Evolutionary conservation across 2,797 vertebrate genomes (phyloP).

Genomic region (Crenichthys baileyi): DNA sequence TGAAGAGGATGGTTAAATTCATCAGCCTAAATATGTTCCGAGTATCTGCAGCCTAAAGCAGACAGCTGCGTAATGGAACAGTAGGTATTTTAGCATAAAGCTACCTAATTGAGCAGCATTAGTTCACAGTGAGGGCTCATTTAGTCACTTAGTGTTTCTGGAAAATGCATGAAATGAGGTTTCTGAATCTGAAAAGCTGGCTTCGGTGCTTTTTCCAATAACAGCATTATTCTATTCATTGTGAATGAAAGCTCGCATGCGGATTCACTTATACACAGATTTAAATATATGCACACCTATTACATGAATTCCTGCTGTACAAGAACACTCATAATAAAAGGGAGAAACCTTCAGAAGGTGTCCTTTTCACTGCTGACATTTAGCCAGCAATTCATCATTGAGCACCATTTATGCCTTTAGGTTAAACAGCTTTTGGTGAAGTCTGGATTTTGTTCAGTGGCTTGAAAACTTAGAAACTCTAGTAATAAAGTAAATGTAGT

Average conservation of each 20-base stretch:
- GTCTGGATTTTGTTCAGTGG: slow-evolving; percentile 9
- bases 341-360: slow-evolving; percentile 26
- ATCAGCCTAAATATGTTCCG: slow-evolving; percentile 63
- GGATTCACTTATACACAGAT: not conserved
- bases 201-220: slow-evolving; percentile 42
- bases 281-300: not conserved
- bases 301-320: slow-evolving; percentile 19
- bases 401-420: slow-evolving; percentile 18
- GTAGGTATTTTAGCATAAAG: slow-evolving; percentile 45
- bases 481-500: too few relatives aligned
- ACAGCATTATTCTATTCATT: slow-evolving; percentile 20
- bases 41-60: slow-evolving; percentile 51
- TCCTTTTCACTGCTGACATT: slow-evolving; percentile 46
- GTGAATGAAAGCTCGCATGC: not conserved
- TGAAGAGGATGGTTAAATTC: slow-evolving; percentile 68
- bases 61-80: slow-evolving; percentile 48
- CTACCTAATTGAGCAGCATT: slow-evolving; percentile 56
- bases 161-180: slow-evolving; percentile 44
- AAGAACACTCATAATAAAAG: slow-evolving; percentile 10
- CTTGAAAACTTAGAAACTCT: not conserved
- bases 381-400: slow-evolving; percentile 25
- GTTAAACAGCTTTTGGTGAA: slow-evolving; percentile 10
- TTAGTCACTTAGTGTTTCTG: slow-evolving; percentile 53
- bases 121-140: slow-evolving; percentile 49
- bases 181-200: slow-evolving; percentile 37